phyloP scores from a whole-genome alignment of 2,888 invertebrate species.

The Leptinotarsa tumamoca region DNA sequence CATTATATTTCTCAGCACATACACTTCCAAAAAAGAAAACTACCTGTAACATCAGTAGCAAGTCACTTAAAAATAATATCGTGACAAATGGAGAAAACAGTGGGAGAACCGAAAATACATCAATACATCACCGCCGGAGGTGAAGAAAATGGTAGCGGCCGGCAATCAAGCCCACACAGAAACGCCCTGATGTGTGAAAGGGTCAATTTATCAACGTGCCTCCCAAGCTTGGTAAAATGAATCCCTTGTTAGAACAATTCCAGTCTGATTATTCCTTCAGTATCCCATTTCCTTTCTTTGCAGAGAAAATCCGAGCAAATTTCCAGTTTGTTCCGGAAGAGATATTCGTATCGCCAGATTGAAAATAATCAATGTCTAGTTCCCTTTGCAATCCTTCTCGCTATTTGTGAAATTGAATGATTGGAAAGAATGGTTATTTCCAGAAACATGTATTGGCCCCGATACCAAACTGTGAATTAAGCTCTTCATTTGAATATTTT shows the following conservation, averaged over 20 bases:
- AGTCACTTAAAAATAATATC: too few species aligned
- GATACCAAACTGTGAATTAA: too few species aligned
- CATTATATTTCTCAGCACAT: too few species aligned
- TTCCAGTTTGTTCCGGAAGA: background rate
- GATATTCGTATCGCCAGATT: background rate
- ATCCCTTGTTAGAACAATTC: constrained; percentile 12
- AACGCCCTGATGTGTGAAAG: constrained; percentile 12
- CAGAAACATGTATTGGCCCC: too few species aligned
- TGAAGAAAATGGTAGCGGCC: constrained; percentile 5
- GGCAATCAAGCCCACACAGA: constrained; percentile 14
- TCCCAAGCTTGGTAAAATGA: constrained; percentile 5
- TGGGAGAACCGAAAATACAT: background rate
- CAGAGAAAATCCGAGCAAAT: background rate
- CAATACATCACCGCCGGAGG: background rate
- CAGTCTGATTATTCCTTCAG: constrained; percentile 12
- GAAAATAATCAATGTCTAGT: background rate
- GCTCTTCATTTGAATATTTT: too few species aligned
- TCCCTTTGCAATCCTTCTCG: background rate
- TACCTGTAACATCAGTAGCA: too few species aligned
- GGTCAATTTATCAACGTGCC: constrained; percentile 15
- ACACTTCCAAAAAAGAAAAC: too few species aligned
- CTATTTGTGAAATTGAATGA: too few species aligned
- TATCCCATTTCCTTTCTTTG: constrained; percentile 8
- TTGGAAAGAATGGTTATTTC: too few species aligned
- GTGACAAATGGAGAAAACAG: background rate